These are phyloP conservation scores for Neopelma chrysocephalum DNA, from an alignment of 2,797 vertebrate species.

Conservation along the genomic window DNA sequence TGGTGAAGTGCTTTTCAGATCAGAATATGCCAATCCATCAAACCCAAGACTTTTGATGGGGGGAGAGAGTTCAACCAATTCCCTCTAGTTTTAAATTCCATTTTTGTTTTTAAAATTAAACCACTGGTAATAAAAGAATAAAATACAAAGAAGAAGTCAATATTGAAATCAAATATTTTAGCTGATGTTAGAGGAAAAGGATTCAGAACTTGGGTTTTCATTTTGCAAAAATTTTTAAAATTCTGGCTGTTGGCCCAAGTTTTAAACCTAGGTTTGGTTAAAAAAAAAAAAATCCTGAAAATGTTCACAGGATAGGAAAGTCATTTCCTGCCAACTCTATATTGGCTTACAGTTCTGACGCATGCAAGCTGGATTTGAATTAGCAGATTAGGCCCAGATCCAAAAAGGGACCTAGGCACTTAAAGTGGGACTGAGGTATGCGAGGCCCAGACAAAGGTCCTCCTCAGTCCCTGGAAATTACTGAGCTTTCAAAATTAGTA, in stretches of 20 bases:
- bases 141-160: slow-evolving; percentile 11
- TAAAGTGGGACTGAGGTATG: slow-evolving; percentile 58
- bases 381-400: slow-evolving; percentile 60
- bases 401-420: slow-evolving; percentile 64
- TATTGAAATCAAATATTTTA: slow-evolving; percentile 43
- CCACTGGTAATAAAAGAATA: slow-evolving; percentile 24
- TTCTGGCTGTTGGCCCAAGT: slow-evolving; percentile 57
- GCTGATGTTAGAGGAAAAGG: slow-evolving; percentile 25
- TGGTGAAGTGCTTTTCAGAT: slow-evolving; percentile 38
- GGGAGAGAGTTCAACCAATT: neutral
- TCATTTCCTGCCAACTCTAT: slow-evolving; percentile 69
- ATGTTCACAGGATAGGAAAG: slow-evolving; percentile 67
- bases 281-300: slow-evolving; percentile 56
- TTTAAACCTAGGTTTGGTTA: slow-evolving; percentile 57
- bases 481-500: neutral
- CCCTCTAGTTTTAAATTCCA: slow-evolving; percentile 28
- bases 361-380: slow-evolving; percentile 61
- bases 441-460: slow-evolving; percentile 42
- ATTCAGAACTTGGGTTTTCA: slow-evolving; percentile 30
- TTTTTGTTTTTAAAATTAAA: slow-evolving; percentile 58
- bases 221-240: slow-evolving; percentile 46
- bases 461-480: slow-evolving; percentile 46
- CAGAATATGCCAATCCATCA: neutral
- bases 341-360: slow-evolving; percentile 65
- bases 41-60: neutral